phyloP scores from a whole-genome alignment of 2,888 invertebrate species.

The Tillus elongatus region DNA sequence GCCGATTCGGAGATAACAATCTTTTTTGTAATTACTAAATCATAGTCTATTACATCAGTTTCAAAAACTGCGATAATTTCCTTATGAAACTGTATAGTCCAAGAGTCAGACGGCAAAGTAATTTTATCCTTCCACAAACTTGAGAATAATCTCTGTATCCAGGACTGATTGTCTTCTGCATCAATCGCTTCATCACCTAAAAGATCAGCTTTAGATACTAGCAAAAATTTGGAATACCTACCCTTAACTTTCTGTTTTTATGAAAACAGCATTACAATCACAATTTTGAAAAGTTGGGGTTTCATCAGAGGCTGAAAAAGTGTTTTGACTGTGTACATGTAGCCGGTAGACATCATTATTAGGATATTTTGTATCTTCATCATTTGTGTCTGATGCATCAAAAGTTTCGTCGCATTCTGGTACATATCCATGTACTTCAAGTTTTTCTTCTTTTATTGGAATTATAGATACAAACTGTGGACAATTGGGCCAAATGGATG shows the following conservation, averaged over 20 bases:
- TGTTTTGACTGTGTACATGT: too few relatives aligned
- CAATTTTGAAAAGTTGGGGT: conserved; percentile 2
- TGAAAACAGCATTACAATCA: neutral
- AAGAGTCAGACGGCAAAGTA: conserved; percentile 2
- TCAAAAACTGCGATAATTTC: too few relatives aligned
- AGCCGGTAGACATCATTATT: too few relatives aligned
- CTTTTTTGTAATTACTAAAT: too few relatives aligned
- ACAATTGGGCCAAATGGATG: conserved; percentile 4
- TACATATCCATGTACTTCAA: neutral
- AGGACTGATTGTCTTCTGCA: too few relatives aligned
- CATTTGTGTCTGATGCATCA: too few relatives aligned
- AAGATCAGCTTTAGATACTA: neutral
- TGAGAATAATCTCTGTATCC: neutral
- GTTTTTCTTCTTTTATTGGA: conserved; percentile 1
- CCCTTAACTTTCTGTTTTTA: neutral
- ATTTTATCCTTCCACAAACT: conserved; percentile 3
- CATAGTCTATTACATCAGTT: too few relatives aligned
- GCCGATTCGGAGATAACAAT: too few relatives aligned
- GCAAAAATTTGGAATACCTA: too few relatives aligned
- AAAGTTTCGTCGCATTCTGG: neutral
- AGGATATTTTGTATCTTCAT: conserved; percentile 3
- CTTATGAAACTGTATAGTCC: conserved; percentile 1
- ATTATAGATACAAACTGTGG: neutral
- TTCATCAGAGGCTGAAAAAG: conserved; percentile 1
- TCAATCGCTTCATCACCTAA: neutral